Percentiles rank a stretch among this genome's conserved stretches.
phyloP scores from a whole-genome alignment of 2,113 vertebrate genomes.

The Tylochromis polylepis region DNA sequence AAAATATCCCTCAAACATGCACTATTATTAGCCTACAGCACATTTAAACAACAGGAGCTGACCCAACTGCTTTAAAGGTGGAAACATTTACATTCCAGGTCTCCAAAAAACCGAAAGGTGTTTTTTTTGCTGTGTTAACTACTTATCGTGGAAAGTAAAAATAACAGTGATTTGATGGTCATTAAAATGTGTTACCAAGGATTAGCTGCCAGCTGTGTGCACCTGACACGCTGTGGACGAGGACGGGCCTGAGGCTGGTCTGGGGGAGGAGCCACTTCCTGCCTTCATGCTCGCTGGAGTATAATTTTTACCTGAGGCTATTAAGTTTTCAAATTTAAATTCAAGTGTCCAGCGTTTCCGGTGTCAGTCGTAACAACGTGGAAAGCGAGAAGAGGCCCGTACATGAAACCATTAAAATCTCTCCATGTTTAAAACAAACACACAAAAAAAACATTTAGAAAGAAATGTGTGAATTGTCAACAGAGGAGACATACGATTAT shows the following conservation, averaged over 20 bases:
- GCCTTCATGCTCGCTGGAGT: not conserved
- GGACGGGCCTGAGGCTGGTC: not conserved
- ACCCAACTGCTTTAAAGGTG: rapidly evolving
- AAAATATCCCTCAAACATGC: rapidly evolving
- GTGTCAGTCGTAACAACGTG: not conserved
- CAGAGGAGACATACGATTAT: no score
- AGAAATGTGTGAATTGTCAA: no score
- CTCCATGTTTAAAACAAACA: no score
- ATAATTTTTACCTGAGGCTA: not conserved
- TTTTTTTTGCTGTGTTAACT: not conserved
- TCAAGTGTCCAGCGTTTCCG: not conserved
- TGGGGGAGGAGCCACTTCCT: not conserved
- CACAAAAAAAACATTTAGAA: not conserved
- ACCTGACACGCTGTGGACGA: not conserved
- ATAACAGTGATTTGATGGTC: rapidly evolving
- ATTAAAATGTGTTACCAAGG: rapidly evolving
- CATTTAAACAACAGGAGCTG: not conserved
- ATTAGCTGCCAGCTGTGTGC: not conserved
- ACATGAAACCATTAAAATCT: no score
- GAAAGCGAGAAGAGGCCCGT: not conserved
- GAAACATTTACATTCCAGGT: not conserved
- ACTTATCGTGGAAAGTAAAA: no score
- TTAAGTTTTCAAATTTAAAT: rapidly evolving
- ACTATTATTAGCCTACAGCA: not conserved
- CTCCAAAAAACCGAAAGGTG: rapidly evolving